Evolutionary conservation across 2,113 vertebrate genomes (phyloP).

Genomic region (Sebastes schlegelii): DNA sequence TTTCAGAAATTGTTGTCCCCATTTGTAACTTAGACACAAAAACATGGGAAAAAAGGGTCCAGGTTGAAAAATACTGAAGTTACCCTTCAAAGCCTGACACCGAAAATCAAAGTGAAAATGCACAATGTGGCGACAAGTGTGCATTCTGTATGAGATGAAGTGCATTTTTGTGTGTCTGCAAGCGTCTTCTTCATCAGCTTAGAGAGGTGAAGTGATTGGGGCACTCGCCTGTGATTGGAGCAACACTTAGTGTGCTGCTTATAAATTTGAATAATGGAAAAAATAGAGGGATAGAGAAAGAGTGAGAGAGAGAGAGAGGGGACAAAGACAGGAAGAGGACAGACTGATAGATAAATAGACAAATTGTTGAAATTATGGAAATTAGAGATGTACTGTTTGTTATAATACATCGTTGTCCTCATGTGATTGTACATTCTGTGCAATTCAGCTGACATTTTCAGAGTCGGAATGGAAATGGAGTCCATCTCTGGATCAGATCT

Average conservation of each 20-base stretch:
- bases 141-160: neutral
- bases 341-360: neutral
- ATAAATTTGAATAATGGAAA: slow-evolving; percentile 30
- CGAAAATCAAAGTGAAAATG: slow-evolving; percentile 20
- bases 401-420: neutral
- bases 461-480: slow-evolving; percentile 29
- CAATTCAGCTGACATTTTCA: slow-evolving; percentile 17
- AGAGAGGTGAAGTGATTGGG: slow-evolving; percentile 66
- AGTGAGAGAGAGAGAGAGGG: neutral
- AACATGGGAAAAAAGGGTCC: too few relatives aligned
- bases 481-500: slow-evolving; percentile 32
- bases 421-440: neutral
- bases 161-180: slow-evolving; percentile 34
- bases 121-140: slow-evolving; percentile 12
- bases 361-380: neutral
- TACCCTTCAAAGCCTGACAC: slow-evolving; percentile 1
- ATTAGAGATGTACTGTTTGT: neutral
- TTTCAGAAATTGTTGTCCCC: too few relatives aligned
- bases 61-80: too few relatives aligned
- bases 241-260: slow-evolving; percentile 41
- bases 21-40: too few relatives aligned
- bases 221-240: slow-evolving; percentile 65
- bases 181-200: slow-evolving; percentile 57
- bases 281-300: slow-evolving; percentile 26
- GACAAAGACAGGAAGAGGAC: neutral